A percentile compares a stretch with the other conserved stretches of the same genome.
Evolutionary conservation across 2,113 vertebrate species (phyloP).

Genomic region (Crotophaga sulcirostris): DNA sequence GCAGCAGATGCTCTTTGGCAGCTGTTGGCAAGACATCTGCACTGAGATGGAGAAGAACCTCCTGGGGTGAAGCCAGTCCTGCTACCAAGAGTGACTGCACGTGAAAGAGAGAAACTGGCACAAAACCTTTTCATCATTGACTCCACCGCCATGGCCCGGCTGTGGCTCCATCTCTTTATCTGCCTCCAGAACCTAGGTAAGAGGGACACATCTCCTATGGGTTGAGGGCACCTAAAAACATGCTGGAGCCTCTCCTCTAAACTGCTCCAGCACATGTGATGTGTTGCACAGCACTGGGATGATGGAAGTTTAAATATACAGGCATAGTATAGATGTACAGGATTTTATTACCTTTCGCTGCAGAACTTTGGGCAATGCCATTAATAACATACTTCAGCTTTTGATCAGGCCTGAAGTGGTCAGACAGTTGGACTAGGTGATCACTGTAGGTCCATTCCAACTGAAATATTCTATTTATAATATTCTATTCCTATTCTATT

Average conservation of each 20-base stretch:
- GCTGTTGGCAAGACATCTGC: background rate
- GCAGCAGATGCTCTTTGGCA: background rate
- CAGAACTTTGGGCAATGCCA: background rate
- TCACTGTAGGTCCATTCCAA: background rate
- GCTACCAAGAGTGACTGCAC: background rate
- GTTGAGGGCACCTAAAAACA: background rate
- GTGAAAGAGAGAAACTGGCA: background rate
- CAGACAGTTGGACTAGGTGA: background rate
- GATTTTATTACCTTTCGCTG: rapidly evolving
- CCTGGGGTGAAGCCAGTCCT: background rate
- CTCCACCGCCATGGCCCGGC: background rate
- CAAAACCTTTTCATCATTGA: background rate
- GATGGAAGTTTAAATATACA: background rate
- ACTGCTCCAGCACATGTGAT: rapidly evolving
- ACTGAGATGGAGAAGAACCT: background rate
- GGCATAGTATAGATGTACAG: background rate
- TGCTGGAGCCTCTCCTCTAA: background rate
- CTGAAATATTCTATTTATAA: background rate
- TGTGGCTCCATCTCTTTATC: background rate
- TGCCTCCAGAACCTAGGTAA: constrained; percentile 59
- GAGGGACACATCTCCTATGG: background rate
- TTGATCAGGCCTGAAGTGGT: background rate
- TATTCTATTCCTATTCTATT: background rate
- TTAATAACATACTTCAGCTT: background rate
- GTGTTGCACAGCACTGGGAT: rapidly evolving